These are phyloP conservation scores for Galemys pyrenaicus DNA, from an alignment of 2,113 vertebrate genomes.

Conservation along the genomic window DNA sequence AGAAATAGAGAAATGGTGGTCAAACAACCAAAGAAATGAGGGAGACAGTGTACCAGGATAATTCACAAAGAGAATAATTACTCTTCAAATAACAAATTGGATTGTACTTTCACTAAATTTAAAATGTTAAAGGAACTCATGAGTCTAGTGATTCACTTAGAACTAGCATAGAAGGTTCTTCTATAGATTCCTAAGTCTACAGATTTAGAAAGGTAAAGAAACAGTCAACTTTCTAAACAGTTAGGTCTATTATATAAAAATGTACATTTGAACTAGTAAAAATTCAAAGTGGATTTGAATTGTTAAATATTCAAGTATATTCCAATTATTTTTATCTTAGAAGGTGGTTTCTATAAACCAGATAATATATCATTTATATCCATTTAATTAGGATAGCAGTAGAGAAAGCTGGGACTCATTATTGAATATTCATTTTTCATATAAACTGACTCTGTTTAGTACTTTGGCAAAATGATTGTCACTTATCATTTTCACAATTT, in stretches of 20 bases:
- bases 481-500: constrained; percentile 11
- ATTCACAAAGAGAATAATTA: constrained; percentile 7
- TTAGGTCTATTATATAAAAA: constrained; percentile 36
- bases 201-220: neutral
- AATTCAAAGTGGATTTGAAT: constrained; percentile 26
- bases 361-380: neutral
- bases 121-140: neutral
- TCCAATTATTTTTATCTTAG: constrained; percentile 46
- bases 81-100: neutral
- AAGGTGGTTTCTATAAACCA: neutral
- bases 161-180: neutral
- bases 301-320: constrained; percentile 29
- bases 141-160: constrained; percentile 21
- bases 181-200: neutral
- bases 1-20: neutral
- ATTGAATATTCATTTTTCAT: constrained; percentile 28
- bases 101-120: neutral
- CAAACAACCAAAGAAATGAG: neutral
- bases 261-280: neutral
- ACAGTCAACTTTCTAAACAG: neutral
- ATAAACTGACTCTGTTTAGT: constrained; percentile 13
- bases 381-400: neutral
- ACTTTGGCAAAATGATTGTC: neutral
- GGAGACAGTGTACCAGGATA: neutral
- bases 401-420: neutral